These are phyloP conservation scores for Engraulis encrasicolus DNA, from an alignment of 2,113 vertebrate species.

Conservation along the genomic window DNA sequence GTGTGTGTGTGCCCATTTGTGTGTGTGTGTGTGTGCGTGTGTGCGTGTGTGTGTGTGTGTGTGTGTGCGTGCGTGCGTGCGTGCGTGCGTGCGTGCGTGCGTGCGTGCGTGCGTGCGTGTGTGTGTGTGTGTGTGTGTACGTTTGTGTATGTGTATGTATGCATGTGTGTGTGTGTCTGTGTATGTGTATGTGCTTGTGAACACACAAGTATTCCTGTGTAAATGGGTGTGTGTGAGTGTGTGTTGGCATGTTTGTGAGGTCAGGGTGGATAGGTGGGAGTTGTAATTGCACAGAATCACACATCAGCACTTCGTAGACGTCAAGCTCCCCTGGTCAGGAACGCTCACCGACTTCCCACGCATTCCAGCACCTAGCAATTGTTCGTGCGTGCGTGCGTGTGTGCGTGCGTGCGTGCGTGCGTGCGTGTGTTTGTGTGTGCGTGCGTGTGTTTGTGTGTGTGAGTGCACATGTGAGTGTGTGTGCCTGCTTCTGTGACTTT, in stretches of 20 bases:
- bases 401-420: not conserved
- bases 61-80: not conserved
- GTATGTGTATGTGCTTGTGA: not conserved
- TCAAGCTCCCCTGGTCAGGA: not conserved
- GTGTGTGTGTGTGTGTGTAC: not conserved
- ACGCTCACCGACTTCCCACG: not conserved
- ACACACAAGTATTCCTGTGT: no score
- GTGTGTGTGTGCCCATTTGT: constrained; percentile 34
- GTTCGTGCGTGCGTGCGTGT: constrained; percentile 55
- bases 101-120: not conserved
- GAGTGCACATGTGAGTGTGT: not conserved
- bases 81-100: no score
- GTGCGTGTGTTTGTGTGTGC: not conserved
- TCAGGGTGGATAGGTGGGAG: constrained; percentile 71
- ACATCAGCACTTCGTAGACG: constrained; percentile 71
- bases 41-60: not conserved
- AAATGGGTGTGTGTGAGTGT: not conserved
- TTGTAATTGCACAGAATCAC: constrained; percentile 76
- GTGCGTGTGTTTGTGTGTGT: not conserved
- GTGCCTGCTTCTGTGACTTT: no score
- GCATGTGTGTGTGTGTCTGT: not conserved
- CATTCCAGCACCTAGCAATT: constrained; percentile 44
- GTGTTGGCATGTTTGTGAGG: constrained; percentile 39
- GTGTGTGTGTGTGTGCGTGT: constrained; percentile 6
- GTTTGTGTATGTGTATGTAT: not conserved